phyloP scores from a whole-genome alignment of 2,113 vertebrate genomes.

The Calyptommatus sinebrachiatus region DNA sequence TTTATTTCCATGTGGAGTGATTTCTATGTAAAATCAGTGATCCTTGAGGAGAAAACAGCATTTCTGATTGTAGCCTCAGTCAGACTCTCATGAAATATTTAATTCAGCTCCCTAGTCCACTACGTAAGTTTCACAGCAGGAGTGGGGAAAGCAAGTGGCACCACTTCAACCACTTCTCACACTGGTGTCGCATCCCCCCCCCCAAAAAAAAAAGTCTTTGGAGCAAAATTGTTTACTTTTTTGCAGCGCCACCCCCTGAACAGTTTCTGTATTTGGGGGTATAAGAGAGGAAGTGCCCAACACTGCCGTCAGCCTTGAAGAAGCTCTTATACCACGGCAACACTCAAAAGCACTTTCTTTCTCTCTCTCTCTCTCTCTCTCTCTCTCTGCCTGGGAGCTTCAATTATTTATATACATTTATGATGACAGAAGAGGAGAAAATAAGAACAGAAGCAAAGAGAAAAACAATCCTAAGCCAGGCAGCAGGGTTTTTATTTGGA shows the following conservation, averaged over 20 bases:
- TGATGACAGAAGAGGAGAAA: not conserved
- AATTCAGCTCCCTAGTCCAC: not conserved
- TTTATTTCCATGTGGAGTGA: not conserved
- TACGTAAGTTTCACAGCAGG: not conserved
- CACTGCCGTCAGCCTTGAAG: constrained; percentile 17
- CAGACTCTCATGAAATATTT: constrained; percentile 27
- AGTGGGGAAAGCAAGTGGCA: not conserved
- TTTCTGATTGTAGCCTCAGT: not conserved
- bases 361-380: no score
- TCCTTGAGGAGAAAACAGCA: not conserved
- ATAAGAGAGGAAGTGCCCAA: not conserved
- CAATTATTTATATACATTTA: constrained; percentile 13
- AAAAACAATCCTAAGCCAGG: not conserved
- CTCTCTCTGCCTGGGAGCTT: constrained; percentile 4
- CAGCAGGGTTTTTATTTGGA: not conserved
- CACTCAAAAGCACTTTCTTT: constrained; percentile 15
- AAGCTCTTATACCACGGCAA: not conserved
- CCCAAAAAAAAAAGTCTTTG: no score
- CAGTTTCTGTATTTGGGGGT: not conserved
- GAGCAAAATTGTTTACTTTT: constrained; percentile 1
- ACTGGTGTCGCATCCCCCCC: not conserved
- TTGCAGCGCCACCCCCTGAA: not conserved
- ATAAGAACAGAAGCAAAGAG: not conserved
- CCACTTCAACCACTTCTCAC: not conserved
- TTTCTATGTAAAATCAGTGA: constrained; percentile 15